Percentiles rank a stretch among this genome's conserved stretches.
phyloP scores from a whole-genome alignment of 2,888 invertebrate species.

The Zootermopsis nevadensis region DNA sequence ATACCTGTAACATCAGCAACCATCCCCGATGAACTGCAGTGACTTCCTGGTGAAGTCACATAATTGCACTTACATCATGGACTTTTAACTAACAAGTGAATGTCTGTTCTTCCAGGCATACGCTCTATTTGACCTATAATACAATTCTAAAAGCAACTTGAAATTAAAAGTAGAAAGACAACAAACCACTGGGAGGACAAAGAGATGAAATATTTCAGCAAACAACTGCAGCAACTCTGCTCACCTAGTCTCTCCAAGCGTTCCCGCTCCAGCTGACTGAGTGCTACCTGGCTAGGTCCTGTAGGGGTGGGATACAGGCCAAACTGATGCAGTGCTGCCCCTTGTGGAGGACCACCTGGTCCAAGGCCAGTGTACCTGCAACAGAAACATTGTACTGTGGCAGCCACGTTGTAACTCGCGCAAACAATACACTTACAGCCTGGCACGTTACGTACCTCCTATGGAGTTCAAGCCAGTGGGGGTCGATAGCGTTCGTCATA shows the following conservation, averaged over 20 bases:
- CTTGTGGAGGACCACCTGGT: slow-evolving; percentile 62
- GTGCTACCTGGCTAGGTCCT: slow-evolving; percentile 60
- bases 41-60: no score
- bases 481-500: slow-evolving; percentile 61
- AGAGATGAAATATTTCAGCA: no score
- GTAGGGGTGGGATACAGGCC: slow-evolving; percentile 68
- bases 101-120: no score
- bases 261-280: slow-evolving; percentile 89
- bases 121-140: no score
- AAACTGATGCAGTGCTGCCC: slow-evolving; percentile 72
- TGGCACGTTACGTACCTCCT: slow-evolving; percentile 69
- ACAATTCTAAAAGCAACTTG: no score
- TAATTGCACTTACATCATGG: no score
- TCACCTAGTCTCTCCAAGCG: slow-evolving; percentile 84
- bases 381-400: slow-evolving; percentile 6
- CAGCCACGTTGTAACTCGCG: not conserved
- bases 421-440: not conserved
- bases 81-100: no score
- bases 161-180: no score
- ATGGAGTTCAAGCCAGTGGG: slow-evolving; percentile 89
- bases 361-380: slow-evolving; percentile 59
- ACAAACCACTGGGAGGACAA: no score
- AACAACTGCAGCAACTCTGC: slow-evolving; percentile 58
- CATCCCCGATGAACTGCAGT: not conserved
- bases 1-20: slow-evolving; percentile 46